A percentile compares a stretch with the other conserved stretches of the same genome.
Evolutionary conservation across 2,113 vertebrate genomes (phyloP).

Genomic region (Mohoua ochrocephala): DNA sequence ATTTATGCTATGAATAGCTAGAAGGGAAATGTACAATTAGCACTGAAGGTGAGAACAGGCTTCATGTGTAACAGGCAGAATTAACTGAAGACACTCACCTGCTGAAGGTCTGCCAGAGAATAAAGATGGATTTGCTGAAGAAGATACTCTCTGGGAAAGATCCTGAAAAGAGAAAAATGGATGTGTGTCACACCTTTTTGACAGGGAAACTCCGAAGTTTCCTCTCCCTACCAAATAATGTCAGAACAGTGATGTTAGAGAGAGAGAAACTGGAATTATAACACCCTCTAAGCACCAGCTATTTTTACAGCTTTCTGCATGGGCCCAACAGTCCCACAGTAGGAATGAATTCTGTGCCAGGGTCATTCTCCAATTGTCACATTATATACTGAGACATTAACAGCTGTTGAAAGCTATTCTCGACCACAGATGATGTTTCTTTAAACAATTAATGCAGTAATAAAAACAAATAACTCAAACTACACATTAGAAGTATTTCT

Average conservation of each 20-base stretch:
- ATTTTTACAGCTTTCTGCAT: background rate
- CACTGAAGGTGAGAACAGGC: background rate
- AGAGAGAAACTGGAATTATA: background rate
- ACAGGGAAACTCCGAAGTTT: background rate
- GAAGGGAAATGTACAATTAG: background rate
- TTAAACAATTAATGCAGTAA: background rate
- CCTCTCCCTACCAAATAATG: background rate
- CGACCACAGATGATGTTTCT: background rate
- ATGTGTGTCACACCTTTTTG: background rate
- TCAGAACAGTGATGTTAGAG: background rate
- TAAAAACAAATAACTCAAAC: background rate
- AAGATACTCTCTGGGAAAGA: constrained; percentile 96
- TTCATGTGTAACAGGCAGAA: background rate
- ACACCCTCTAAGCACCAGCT: background rate
- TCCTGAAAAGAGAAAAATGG: constrained; percentile 74
- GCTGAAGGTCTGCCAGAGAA: constrained; percentile 92
- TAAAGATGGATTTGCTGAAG: constrained; percentile 97
- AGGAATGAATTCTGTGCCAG: background rate
- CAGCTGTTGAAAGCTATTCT: background rate
- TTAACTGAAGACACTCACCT: constrained; percentile 74
- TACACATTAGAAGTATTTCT: background rate
- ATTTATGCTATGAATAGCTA: background rate
- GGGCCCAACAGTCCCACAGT: background rate
- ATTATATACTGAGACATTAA: background rate
- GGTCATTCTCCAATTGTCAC: background rate